phyloP scores from a whole-genome alignment of 2,888 invertebrate species.

The Phyllotreta striolata region DNA sequence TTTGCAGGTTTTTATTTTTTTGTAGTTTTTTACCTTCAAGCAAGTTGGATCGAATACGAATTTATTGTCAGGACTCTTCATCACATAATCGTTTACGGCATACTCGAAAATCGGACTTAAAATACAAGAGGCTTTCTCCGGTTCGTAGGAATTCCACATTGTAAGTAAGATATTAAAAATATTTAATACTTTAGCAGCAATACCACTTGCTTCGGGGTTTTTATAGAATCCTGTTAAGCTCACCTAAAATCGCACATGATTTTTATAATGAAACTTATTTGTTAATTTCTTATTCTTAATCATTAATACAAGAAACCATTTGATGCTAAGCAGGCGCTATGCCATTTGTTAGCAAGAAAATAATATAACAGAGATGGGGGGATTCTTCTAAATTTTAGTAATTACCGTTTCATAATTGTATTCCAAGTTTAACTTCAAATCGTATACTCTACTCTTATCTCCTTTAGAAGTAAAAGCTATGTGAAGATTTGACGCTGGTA shows the following conservation, averaged over 20 bases:
- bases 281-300: too few species aligned
- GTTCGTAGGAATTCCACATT: constrained; percentile 7
- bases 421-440: too few species aligned
- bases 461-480: too few species aligned
- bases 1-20: not conserved
- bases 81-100: not conserved
- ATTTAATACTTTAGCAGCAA: not conserved
- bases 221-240: constrained; percentile 8
- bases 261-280: too few species aligned
- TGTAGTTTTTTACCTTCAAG: not conserved
- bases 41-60: not conserved
- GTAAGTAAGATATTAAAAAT: constrained; percentile 3
- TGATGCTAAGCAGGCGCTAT: too few species aligned
- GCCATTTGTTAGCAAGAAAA: too few species aligned
- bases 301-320: too few species aligned
- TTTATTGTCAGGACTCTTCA: not conserved
- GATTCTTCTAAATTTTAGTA: too few species aligned
- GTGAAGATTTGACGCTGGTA: too few species aligned
- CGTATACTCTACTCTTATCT: too few species aligned
- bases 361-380: too few species aligned
- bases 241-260: not conserved
- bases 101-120: constrained; percentile 4
- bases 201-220: not conserved
- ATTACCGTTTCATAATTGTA: too few species aligned
- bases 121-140: constrained; percentile 4